phyloP scores from a whole-genome alignment of 2,888 invertebrate genomes.

The Cosmorhoe ocellata region DNA sequence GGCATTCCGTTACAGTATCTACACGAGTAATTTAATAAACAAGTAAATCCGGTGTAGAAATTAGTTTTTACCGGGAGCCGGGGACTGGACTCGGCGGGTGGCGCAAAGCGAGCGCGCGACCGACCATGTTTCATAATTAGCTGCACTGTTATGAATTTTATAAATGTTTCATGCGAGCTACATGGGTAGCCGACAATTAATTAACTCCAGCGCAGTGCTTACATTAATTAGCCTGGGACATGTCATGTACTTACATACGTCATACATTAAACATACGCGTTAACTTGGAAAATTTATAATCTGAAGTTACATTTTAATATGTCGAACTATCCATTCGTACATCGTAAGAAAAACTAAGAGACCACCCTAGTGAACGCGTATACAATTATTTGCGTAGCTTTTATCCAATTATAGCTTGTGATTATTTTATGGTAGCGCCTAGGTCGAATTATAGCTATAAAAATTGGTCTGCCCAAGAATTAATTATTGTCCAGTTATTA shows the following conservation, averaged over 20 bases:
- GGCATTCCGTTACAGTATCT: slow-evolving; percentile 42
- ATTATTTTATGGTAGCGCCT: slow-evolving; percentile 55
- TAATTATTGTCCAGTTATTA: slow-evolving; percentile 43
- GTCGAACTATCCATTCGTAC: slow-evolving; percentile 49
- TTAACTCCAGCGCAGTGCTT: slow-evolving; percentile 74
- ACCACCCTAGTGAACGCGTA: slow-evolving; percentile 55
- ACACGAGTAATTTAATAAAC: slow-evolving; percentile 54
- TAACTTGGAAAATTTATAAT: slow-evolving; percentile 59
- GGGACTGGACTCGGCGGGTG: slow-evolving; percentile 67
- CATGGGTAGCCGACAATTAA: slow-evolving; percentile 74
- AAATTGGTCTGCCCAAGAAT: slow-evolving; percentile 49
- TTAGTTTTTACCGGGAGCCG: slow-evolving; percentile 59
- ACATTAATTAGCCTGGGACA: slow-evolving; percentile 73
- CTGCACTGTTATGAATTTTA: slow-evolving; percentile 76
- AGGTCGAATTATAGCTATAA: slow-evolving; percentile 42
- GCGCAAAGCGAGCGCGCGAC: slow-evolving; percentile 61
- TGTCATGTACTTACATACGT: slow-evolving; percentile 66
- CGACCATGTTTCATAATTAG: slow-evolving; percentile 74
- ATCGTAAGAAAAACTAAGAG: slow-evolving; percentile 42
- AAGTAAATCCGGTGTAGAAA: slow-evolving; percentile 52
- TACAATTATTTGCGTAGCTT: slow-evolving; percentile 44
- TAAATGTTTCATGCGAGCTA: slow-evolving; percentile 77
- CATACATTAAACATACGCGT: slow-evolving; percentile 67
- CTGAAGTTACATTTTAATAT: slow-evolving; percentile 52
- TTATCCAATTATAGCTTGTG: slow-evolving; percentile 56